A percentile compares a stretch with the other conserved stretches of the same genome.
Conservation (phyloP, 2,888 invertebrate genomes). For the Lymantria dispar region DNA sequence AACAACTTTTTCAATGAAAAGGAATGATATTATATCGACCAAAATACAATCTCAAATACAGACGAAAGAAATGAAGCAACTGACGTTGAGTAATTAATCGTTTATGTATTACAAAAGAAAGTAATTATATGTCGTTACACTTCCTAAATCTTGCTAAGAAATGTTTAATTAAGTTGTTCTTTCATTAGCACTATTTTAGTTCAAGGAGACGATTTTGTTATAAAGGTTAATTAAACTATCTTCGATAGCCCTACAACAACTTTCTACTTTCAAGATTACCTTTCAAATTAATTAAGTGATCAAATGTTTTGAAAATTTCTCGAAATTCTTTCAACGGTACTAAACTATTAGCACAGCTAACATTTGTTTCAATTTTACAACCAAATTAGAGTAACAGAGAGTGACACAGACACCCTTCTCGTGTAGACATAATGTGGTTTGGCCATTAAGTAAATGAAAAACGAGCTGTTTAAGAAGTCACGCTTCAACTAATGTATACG, state of each 20-base stretch:
- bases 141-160: slow-evolving; percentile 1
- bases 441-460: too few relatives aligned
- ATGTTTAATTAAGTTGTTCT: background rate
- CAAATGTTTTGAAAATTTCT: too few relatives aligned
- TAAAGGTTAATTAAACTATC: background rate
- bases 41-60: background rate
- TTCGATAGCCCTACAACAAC: background rate
- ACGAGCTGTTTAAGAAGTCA: too few relatives aligned
- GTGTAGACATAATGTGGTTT: too few relatives aligned
- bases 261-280: too few relatives aligned
- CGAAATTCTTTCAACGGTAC: too few relatives aligned
- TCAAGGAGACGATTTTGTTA: background rate
- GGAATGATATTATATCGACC: slow-evolving; percentile 14
- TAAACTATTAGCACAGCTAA: too few relatives aligned
- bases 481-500: background rate
- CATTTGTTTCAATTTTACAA: too few relatives aligned
- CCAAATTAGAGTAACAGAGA: too few relatives aligned
- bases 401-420: too few relatives aligned
- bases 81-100: slow-evolving; percentile 15
- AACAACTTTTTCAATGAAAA: slow-evolving; percentile 18
- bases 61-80: slow-evolving; percentile 16
- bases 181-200: slow-evolving; percentile 2
- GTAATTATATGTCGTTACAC: slow-evolving; percentile 2
- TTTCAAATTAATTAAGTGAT: too few relatives aligned
- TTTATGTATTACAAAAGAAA: slow-evolving; percentile 7